Conservation (phyloP, 2,797 vertebrate genomes). For the Peromyscus attwateri region DNA sequence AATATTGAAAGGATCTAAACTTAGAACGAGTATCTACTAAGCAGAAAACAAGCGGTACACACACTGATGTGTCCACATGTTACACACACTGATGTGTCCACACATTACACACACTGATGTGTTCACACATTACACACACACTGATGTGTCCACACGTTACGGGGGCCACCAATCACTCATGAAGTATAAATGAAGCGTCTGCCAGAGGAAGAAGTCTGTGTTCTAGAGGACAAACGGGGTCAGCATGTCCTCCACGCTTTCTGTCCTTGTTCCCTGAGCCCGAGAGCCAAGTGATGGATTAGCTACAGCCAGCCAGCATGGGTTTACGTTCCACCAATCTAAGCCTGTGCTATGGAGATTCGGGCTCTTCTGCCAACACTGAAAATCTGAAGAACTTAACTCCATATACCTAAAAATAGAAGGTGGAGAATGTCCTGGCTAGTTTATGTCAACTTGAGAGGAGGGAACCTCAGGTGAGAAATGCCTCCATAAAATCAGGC, state of each 20-base stretch:
- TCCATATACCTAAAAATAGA: not conserved
- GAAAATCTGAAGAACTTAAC: constrained; percentile 27
- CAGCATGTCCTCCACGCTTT: not conserved
- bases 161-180: not conserved
- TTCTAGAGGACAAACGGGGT: not conserved
- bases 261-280: not conserved
- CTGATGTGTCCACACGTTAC: not conserved
- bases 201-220: not conserved
- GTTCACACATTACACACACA: not conserved
- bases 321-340: not conserved
- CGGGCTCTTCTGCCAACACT: not conserved
- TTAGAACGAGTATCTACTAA: constrained; percentile 47
- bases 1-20: constrained; percentile 27
- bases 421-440: not conserved
- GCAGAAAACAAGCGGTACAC: not conserved
- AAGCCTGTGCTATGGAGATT: not conserved
- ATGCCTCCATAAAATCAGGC: not conserved
- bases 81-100: too few species aligned
- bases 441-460: not conserved
- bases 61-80: too few species aligned
- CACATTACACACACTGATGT: too few species aligned
- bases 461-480: not conserved
- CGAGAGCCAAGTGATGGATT: not conserved
- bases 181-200: not conserved
- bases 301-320: not conserved